Evolutionary conservation across 2,113 vertebrate species (phyloP).

Genomic region (Bettongia penicillata): DNA sequence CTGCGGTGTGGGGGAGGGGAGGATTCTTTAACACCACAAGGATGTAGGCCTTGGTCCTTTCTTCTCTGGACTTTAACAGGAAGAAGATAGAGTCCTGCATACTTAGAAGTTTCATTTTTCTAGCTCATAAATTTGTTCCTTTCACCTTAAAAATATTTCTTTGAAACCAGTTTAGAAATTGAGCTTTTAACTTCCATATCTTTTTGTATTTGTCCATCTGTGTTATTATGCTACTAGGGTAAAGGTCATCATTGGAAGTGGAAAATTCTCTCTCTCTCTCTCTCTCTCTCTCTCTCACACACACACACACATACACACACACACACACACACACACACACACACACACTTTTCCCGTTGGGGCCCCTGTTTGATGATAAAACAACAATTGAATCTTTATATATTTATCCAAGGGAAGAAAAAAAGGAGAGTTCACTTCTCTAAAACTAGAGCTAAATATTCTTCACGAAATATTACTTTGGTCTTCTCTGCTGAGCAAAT

Average conservation of each 20-base stretch:
- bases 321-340: no score
- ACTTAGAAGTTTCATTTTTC: background rate
- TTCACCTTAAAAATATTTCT: background rate
- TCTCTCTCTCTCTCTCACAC: no score
- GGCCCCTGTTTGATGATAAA: conserved; percentile 35
- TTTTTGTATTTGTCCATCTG: conserved; percentile 50
- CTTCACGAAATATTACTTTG: background rate
- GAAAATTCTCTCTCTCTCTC: fast-evolving
- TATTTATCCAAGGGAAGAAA: background rate
- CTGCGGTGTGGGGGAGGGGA: no score
- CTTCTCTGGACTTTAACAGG: background rate
- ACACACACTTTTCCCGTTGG: conserved; percentile 11
- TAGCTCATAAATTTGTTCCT: background rate
- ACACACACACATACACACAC: no score
- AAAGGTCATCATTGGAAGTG: conserved; percentile 48
- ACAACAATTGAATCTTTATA: background rate
- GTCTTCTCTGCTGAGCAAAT: background rate
- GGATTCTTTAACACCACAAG: background rate
- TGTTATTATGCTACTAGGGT: conserved; percentile 38
- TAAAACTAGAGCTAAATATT: background rate
- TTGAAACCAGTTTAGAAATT: background rate
- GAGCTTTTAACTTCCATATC: background rate
- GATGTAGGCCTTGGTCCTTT: background rate
- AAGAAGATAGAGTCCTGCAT: background rate
- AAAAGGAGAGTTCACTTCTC: background rate